Conservation (phyloP, 1,140 invertebrate species). For the Nylanderia fulva region DNA sequence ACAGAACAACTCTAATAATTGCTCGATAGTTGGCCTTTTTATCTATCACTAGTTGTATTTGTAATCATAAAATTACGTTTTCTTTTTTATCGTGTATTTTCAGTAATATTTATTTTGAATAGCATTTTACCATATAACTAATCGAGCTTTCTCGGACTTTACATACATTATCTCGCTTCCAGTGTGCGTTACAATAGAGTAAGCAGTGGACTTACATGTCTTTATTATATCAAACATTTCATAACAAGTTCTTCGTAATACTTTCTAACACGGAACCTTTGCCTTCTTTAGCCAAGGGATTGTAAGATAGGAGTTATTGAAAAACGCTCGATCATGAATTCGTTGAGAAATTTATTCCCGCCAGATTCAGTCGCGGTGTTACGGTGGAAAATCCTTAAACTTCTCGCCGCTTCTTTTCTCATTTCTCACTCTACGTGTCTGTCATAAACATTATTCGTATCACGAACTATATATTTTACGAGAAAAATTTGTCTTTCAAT, state of each 20-base stretch:
- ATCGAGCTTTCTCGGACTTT: no score
- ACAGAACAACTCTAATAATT: no score
- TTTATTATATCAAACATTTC: neutral
- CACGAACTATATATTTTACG: neutral
- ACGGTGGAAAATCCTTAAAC: conserved; percentile 53
- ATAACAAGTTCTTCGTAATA: neutral
- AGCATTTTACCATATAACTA: no score
- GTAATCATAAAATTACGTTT: no score
- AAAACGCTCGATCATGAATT: conserved; percentile 63
- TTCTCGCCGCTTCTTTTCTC: conserved; percentile 39
- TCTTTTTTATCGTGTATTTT: no score
- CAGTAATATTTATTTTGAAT: neutral
- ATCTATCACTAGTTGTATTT: no score
- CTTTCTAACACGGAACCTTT: neutral
- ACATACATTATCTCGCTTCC: neutral
- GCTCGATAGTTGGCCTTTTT: no score
- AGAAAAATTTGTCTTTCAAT: conserved; percentile 1
- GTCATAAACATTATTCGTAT: conserved; percentile 28
- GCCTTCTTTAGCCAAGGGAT: neutral
- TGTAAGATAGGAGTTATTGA: conserved; percentile 45
- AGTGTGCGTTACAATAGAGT: neutral
- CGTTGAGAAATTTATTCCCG: conserved; percentile 62
- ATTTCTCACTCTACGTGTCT: conserved; percentile 54
- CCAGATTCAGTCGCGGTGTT: conserved; percentile 34
- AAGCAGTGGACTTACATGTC: neutral